phyloP scores from a whole-genome alignment of 2,797 vertebrate species.

The Alcedo quadribrachys region DNA sequence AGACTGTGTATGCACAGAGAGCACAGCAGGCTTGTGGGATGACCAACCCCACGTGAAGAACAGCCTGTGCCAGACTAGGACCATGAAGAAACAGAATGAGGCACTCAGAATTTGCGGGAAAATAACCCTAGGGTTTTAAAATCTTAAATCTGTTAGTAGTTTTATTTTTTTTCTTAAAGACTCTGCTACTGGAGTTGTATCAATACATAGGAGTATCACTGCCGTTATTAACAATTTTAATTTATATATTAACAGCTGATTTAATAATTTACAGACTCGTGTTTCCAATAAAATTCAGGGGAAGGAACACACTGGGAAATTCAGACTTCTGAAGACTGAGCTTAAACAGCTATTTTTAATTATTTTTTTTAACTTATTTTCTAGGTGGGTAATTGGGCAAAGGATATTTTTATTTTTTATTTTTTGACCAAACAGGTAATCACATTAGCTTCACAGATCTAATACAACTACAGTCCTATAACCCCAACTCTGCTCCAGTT shows the following conservation, averaged over 20 bases:
- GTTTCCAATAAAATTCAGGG: neutral
- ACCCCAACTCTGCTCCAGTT: neutral
- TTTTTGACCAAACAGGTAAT: slow-evolving; percentile 23
- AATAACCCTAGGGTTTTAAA: neutral
- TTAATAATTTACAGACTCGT: neutral
- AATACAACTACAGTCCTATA: neutral
- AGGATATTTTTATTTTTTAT: neutral
- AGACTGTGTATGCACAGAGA: rapidly evolving
- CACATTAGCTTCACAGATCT: neutral
- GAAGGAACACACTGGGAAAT: neutral
- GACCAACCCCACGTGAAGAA: rapidly evolving
- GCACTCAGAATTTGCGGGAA: neutral
- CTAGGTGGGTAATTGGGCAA: neutral
- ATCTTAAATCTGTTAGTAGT: neutral
- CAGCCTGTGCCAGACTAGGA: neutral
- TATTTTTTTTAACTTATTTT: neutral
- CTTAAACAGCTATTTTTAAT: neutral
- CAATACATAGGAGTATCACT: neutral
- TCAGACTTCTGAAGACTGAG: neutral
- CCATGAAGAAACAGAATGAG: rapidly evolving
- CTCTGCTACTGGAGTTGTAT: neutral
- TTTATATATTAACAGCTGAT: neutral
- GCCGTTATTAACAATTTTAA: neutral
- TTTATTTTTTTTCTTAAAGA: neutral
- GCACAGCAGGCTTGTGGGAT: neutral